phyloP scores from a whole-genome alignment of 2,113 vertebrate species.

The Empidonax traillii region DNA sequence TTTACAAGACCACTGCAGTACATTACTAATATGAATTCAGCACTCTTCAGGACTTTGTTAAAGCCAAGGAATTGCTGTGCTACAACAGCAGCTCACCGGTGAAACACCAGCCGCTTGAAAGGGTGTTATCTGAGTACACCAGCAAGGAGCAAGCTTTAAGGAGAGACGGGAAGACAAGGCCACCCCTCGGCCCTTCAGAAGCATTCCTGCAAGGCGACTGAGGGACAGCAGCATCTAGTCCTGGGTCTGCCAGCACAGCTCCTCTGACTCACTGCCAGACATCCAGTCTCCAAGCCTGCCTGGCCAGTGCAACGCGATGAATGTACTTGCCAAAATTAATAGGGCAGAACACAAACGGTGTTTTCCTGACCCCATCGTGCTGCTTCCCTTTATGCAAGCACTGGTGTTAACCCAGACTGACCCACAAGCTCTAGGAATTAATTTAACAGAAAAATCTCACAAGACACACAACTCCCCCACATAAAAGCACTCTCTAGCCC shows the following conservation, averaged over 20 bases:
- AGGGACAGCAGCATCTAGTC: background rate
- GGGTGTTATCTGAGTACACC: background rate
- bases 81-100: background rate
- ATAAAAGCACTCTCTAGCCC: background rate
- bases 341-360: background rate
- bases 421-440: background rate
- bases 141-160: background rate
- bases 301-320: rapidly evolving
- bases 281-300: background rate
- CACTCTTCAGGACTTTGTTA: background rate
- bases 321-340: background rate
- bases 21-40: background rate
- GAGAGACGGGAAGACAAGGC: background rate
- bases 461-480: background rate
- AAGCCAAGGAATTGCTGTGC: background rate
- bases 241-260: background rate
- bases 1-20: background rate
- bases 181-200: background rate
- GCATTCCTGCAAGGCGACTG: background rate
- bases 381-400: background rate
- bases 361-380: background rate
- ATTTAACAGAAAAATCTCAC: background rate
- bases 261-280: background rate
- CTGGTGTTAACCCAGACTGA: background rate
- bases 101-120: background rate